A percentile compares a stretch with the other conserved stretches of the same genome.
phyloP scores from a whole-genome alignment of 2,797 vertebrate species.

The Muscicapa comitata region DNA sequence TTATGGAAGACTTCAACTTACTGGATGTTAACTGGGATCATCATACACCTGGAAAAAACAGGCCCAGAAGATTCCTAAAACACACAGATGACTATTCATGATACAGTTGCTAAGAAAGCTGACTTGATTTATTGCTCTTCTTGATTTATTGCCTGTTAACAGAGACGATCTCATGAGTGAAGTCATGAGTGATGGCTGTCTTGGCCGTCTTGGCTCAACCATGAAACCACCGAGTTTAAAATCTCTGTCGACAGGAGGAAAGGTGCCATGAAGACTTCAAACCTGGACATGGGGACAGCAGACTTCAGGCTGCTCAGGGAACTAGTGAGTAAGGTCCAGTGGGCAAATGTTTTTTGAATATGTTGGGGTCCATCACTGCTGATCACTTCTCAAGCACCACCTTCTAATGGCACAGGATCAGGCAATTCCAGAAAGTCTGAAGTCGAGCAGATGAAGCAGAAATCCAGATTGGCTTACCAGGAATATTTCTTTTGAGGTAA shows the following conservation, averaged over 20 bases:
- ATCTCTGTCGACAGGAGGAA: background rate
- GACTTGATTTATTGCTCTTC: background rate
- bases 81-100: background rate
- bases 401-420: background rate
- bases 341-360: background rate
- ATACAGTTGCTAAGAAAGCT: too few relatives aligned
- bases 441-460: background rate
- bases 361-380: background rate
- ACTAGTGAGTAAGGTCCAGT: background rate
- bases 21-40: background rate
- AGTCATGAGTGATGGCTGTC: background rate
- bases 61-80: background rate
- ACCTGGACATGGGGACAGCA: too few relatives aligned
- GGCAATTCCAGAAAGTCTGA: background rate
- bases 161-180: background rate
- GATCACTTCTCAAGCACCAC: background rate
- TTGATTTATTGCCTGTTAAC: background rate
- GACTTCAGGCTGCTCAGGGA: background rate
- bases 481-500: background rate
- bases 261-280: background rate
- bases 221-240: accelerated
- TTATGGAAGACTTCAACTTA: background rate
- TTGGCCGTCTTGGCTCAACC: background rate
- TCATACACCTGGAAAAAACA: background rate
- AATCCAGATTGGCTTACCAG: background rate